Percentiles rank a stretch among this genome's conserved stretches.
Evolutionary conservation across 1,140 invertebrate genomes (phyloP).

Genomic region (Bombus confusus): DNA sequence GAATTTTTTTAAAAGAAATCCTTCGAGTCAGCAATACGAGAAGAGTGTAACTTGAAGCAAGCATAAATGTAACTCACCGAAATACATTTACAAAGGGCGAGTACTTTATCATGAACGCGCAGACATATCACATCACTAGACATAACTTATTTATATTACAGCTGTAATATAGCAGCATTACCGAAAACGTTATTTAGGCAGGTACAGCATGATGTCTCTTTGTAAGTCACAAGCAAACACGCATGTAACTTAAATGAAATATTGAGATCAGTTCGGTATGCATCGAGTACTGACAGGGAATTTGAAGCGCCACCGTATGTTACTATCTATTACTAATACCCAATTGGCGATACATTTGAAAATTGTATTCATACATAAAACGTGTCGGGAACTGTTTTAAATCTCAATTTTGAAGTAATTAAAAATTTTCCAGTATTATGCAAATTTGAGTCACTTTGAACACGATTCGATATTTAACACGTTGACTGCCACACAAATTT

Average conservation of each 20-base stretch:
- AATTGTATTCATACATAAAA: not conserved
- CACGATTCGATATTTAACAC: too few relatives aligned
- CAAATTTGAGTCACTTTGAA: too few relatives aligned
- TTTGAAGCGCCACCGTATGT: slow-evolving; percentile 44
- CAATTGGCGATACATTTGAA: slow-evolving; percentile 38
- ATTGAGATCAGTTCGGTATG: slow-evolving; percentile 28
- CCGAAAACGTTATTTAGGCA: slow-evolving; percentile 53
- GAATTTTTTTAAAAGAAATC: slow-evolving; percentile 39
- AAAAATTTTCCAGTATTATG: too few relatives aligned
- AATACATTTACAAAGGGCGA: slow-evolving; percentile 72
- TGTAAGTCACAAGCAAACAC: slow-evolving; percentile 55
- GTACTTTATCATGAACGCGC: slow-evolving; percentile 57
- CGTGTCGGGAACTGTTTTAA: too few relatives aligned
- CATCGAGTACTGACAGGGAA: slow-evolving; percentile 35
- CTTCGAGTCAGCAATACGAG: slow-evolving; percentile 16
- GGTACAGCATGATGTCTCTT: slow-evolving; percentile 49
- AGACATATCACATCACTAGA: slow-evolving; percentile 64
- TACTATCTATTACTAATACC: slow-evolving; percentile 15
- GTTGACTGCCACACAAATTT: too few relatives aligned
- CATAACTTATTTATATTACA: slow-evolving; percentile 50
- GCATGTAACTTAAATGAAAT: slow-evolving; percentile 56
- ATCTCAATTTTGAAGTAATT: too few relatives aligned
- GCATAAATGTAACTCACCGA: slow-evolving; percentile 66
- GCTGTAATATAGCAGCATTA: slow-evolving; percentile 35
- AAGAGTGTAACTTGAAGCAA: slow-evolving; percentile 8